Evolutionary conservation across 2,888 invertebrate species (phyloP).

Genomic region (Embidobia sp.): DNA sequence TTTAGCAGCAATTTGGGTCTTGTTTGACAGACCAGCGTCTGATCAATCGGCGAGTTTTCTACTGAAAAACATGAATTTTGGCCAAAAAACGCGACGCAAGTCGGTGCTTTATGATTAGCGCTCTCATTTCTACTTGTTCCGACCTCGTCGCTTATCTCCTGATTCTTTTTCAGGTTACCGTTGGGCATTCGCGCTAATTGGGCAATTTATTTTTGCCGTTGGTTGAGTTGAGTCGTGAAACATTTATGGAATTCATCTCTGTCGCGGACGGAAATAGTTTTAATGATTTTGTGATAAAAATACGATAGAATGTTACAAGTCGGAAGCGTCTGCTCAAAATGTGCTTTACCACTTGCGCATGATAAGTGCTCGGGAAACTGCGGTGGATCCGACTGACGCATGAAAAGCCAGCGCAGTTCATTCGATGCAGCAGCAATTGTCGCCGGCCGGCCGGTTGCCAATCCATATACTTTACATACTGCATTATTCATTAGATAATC

Average conservation of each 20-base stretch:
- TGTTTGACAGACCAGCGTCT: no score
- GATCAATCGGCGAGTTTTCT: no score
- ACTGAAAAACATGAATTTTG: no score
- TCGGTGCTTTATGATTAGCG: no score
- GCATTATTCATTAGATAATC: slow-evolving; percentile 42
- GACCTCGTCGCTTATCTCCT: no score
- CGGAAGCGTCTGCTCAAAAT: slow-evolving; percentile 33
- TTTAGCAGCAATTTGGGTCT: no score
- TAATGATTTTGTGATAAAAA: neutral
- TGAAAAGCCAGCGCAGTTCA: slow-evolving; percentile 53
- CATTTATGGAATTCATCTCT: neutral
- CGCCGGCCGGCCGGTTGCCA: slow-evolving; percentile 63
- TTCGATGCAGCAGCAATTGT: slow-evolving; percentile 53
- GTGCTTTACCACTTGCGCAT: slow-evolving; percentile 54
- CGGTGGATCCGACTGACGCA: slow-evolving; percentile 58
- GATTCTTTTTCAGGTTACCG: no score
- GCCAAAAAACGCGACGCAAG: no score
- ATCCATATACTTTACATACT: slow-evolving; percentile 36
- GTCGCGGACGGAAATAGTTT: neutral
- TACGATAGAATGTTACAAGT: neutral
- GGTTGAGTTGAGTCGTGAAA: no score
- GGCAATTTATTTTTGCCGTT: no score
- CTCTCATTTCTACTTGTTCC: no score
- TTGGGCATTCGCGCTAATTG: no score
- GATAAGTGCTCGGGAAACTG: slow-evolving; percentile 60